Conservation (phyloP, 2,113 vertebrate genomes). For the Nerophis lumbriciformis region DNA sequence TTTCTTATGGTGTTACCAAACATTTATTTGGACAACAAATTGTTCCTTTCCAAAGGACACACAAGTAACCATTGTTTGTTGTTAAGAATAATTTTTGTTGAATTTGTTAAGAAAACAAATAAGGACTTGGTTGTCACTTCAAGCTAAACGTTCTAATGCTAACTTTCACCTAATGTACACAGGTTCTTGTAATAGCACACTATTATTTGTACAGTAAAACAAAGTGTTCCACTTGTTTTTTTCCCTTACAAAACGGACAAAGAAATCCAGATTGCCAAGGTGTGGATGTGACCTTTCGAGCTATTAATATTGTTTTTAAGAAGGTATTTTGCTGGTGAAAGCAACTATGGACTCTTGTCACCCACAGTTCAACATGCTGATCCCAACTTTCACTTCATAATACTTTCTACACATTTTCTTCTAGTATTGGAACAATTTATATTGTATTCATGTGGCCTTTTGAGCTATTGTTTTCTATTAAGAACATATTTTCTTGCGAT, state of each 20-base stretch:
- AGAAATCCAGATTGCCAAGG: not conserved
- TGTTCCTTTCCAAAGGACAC: not conserved
- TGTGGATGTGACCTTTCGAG: not conserved
- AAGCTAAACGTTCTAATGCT: not conserved
- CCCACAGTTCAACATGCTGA: no score
- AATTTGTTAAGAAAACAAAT: not conserved
- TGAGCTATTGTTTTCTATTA: not conserved
- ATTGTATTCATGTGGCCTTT: no score
- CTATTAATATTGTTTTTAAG: not conserved
- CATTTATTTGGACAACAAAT: no score
- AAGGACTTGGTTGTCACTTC: not conserved
- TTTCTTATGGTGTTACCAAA: no score
- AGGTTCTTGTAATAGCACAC: not conserved
- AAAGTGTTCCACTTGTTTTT: not conserved
- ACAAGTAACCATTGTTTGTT: not conserved
- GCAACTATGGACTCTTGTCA: no score
- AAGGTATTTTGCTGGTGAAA: not conserved
- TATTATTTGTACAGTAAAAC: not conserved
- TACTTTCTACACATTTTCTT: no score
- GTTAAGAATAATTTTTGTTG: not conserved
- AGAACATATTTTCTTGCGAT: not conserved
- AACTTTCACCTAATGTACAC: not conserved
- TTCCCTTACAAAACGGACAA: not conserved
- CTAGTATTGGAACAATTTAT: no score
- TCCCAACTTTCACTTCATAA: no score